These are phyloP conservation scores for Aplidium turbinatum DNA, from an alignment of 23 tunicate species.

Conservation along the genomic window DNA sequence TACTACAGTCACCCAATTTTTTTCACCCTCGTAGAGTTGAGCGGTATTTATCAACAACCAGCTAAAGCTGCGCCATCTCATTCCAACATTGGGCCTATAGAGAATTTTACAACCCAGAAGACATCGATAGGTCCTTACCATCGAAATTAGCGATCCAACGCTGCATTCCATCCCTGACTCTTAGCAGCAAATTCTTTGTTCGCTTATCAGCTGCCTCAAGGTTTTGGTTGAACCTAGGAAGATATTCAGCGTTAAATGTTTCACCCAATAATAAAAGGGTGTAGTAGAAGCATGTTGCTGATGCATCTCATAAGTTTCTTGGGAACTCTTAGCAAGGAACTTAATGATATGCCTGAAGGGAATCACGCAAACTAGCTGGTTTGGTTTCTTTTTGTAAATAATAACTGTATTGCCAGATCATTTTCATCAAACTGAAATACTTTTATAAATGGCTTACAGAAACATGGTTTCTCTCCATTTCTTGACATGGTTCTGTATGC, in stretches of 20 bases:
- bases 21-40: no score
- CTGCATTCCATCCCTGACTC: conserved; percentile 43
- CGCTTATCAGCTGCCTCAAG: conserved; percentile 69
- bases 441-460: conserved; percentile 44
- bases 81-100: neutral
- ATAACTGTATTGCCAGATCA: no score
- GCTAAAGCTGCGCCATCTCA: no score
- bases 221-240: conserved; percentile 65
- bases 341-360: no score
- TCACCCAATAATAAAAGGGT: no score
- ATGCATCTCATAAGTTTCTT: no score
- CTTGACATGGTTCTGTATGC: conserved; percentile 63
- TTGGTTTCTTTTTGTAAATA: no score
- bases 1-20: no score
- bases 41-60: neutral
- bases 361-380: no score
- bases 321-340: no score
- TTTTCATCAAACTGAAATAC: neutral
- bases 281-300: neutral
- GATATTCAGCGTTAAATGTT: no score
- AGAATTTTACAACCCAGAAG: neutral
- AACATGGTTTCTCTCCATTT: conserved; percentile 77
- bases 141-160: conserved; percentile 64
- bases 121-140: conserved; percentile 23
- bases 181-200: conserved; percentile 18